Percentiles rank a stretch among this genome's conserved stretches.
Evolutionary conservation across 2,888 invertebrate genomes (phyloP).

Genomic region (Agonopterix alstromeriana): DNA sequence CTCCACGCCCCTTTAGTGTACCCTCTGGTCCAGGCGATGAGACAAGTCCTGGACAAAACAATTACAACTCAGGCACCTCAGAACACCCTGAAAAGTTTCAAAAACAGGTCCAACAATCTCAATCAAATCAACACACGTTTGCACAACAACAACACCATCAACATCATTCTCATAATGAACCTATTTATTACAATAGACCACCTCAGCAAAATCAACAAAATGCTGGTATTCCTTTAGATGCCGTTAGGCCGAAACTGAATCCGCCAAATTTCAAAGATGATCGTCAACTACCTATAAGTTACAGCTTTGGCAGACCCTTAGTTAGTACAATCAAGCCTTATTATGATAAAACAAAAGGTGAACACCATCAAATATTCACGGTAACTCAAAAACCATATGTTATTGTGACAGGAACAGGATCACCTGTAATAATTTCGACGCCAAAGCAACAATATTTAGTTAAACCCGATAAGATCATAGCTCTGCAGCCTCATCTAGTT

Average conservation of each 20-base stretch:
- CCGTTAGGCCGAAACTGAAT: conserved; percentile 44
- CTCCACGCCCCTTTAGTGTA: conserved; percentile 60
- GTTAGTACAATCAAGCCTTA: conserved; percentile 25
- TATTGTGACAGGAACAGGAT: conserved; percentile 35
- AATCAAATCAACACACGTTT: conserved; percentile 17
- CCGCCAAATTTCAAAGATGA: conserved; percentile 68
- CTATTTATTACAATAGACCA: conserved; percentile 13
- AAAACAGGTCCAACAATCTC: conserved; percentile 28
- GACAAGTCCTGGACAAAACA: conserved; percentile 20
- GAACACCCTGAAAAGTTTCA: conserved; percentile 24
- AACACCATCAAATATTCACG: conserved; percentile 31
- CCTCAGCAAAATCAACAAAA: conserved; percentile 20
- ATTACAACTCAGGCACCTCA: conserved; percentile 10
- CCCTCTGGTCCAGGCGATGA: conserved; percentile 28
- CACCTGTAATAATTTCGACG: conserved; percentile 40
- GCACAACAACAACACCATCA: conserved; percentile 22
- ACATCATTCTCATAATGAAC: conserved; percentile 21
- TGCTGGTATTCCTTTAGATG: conserved; percentile 31
- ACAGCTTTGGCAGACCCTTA: conserved; percentile 48
- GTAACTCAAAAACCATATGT: conserved; percentile 48
- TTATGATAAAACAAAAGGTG: conserved; percentile 24
- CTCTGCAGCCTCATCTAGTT: conserved; percentile 28
- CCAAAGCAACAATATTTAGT: conserved; percentile 41
- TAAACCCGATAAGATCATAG: conserved; percentile 39
- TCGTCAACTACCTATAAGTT: conserved; percentile 57